A percentile compares a stretch with the other conserved stretches of the same genome.
Conservation (phyloP, 1,140 invertebrate genomes). For the Pogonomyrmex barbatus region DNA sequence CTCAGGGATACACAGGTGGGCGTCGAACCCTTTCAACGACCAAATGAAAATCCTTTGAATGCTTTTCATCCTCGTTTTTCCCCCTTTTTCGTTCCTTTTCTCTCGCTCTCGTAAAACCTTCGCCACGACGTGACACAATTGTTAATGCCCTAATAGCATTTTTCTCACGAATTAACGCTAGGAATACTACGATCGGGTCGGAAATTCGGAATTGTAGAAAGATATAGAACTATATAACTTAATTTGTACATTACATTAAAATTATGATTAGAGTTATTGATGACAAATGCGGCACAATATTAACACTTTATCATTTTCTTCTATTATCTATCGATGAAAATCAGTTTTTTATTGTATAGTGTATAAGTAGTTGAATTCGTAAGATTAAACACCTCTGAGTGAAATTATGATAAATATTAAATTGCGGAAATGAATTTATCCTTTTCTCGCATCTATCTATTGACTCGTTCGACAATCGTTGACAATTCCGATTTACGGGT, state of each 20-base stretch:
- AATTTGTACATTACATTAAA: neutral
- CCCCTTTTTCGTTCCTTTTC: neutral
- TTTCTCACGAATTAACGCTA: neutral
- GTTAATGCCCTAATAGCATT: slow-evolving; percentile 6
- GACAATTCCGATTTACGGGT: slow-evolving; percentile 21
- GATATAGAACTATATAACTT: neutral
- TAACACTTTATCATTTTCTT: neutral
- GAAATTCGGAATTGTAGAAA: neutral
- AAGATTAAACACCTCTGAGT: neutral
- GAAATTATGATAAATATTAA: slow-evolving; percentile 16
- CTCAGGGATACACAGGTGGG: slow-evolving; percentile 24
- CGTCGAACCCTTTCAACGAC: slow-evolving; percentile 27
- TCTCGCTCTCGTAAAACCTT: neutral
- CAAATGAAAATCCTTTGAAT: slow-evolving; percentile 36
- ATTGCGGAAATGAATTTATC: slow-evolving; percentile 17
- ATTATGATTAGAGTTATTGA: neutral
- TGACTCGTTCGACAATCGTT: neutral
- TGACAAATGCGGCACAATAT: neutral
- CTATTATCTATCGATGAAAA: neutral
- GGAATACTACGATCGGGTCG: neutral
- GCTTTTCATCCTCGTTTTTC: slow-evolving; percentile 12
- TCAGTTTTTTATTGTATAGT: neutral
- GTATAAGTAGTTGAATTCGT: neutral
- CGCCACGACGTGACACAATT: neutral
- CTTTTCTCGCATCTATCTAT: neutral